Evolutionary conservation across 2,797 vertebrate genomes (phyloP).

Genomic region (Oophaga sylvatica): DNA sequence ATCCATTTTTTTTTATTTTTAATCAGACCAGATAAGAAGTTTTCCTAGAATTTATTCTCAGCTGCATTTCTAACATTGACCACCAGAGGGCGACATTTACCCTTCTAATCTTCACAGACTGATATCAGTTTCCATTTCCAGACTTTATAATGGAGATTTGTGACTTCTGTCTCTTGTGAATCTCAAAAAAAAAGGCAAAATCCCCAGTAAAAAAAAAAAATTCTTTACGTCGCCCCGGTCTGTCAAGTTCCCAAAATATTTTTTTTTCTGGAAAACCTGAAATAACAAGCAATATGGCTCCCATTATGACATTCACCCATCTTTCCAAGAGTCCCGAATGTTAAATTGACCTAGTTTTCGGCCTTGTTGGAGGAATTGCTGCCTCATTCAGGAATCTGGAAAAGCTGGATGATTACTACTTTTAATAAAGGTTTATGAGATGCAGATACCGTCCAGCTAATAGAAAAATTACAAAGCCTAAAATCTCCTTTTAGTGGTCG

Average conservation of each 20-base stretch:
- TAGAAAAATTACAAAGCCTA: no score
- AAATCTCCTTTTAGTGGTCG: no score
- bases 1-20: no score
- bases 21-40: no score
- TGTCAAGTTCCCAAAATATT: neutral
- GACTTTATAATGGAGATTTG: no score
- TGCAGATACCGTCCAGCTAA: no score
- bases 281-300: neutral
- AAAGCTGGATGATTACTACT: no score
- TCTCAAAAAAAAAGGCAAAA: neutral
- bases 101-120: neutral
- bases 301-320: neutral
- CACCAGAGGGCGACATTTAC: constrained; percentile 20
- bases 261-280: no score
- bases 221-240: neutral
- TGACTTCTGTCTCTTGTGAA: neutral
- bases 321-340: neutral
- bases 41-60: no score
- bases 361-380: neutral
- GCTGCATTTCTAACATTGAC: neutral
- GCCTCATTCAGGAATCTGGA: no score
- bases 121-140: neutral
- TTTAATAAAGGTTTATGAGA: no score
- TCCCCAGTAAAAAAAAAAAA: neutral
- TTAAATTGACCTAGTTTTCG: neutral